Conservation (phyloP, 2,888 invertebrate genomes). For the Megamerina dolium region DNA sequence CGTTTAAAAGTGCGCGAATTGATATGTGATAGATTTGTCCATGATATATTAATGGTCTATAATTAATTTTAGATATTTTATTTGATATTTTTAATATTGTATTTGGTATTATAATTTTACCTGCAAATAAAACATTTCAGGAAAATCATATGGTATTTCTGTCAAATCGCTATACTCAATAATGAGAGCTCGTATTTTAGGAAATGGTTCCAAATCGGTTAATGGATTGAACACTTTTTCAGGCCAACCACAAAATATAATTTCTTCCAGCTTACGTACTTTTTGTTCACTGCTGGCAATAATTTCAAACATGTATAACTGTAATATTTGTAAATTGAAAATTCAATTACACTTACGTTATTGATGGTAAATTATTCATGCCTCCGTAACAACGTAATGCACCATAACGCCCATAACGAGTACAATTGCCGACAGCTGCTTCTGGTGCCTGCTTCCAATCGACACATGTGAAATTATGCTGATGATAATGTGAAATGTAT, state of each 20-base stretch:
- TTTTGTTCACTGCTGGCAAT: conserved; percentile 26
- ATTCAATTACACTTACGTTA: conserved; percentile 28
- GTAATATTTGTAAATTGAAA: too few relatives aligned
- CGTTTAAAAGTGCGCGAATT: conserved; percentile 39
- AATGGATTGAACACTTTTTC: conserved; percentile 36
- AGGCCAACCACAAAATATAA: conserved; percentile 44
- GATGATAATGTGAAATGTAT: conserved; percentile 22
- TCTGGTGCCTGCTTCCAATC: conserved; percentile 39
- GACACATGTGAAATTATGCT: conserved; percentile 29
- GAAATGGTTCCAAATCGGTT: conserved; percentile 34
- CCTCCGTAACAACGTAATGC: conserved; percentile 40
- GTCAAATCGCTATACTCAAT: conserved; percentile 43
- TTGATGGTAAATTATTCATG: conserved; percentile 35
- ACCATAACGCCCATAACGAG: conserved; percentile 29
- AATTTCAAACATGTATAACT: too few relatives aligned
- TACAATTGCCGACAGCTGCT: conserved; percentile 37
- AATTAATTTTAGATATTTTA: conserved; percentile 1
- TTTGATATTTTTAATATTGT: not conserved
- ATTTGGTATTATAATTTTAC: conserved; percentile 20
- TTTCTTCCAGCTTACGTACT: conserved; percentile 28
- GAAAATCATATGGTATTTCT: conserved; percentile 39
- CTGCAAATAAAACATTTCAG: conserved; percentile 40
- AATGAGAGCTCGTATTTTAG: conserved; percentile 35
- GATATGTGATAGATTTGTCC: conserved; percentile 43
- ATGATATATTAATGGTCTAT: conserved; percentile 46